A percentile compares a stretch with the other conserved stretches of the same genome.
Conservation (phyloP, 2,888 invertebrate genomes). For the Macrosoma leucophasiata region DNA sequence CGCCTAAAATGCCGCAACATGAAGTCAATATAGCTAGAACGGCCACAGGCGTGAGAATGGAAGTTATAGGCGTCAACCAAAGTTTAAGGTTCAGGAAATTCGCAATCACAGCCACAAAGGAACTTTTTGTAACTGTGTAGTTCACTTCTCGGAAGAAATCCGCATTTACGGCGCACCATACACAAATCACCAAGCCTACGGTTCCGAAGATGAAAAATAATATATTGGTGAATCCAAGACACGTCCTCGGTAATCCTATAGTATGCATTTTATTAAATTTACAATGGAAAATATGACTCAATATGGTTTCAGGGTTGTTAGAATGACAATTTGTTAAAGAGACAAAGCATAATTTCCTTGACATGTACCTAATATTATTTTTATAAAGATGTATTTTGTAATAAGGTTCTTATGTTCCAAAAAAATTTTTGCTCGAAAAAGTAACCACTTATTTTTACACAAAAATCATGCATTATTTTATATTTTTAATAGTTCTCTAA, state of each 20-base stretch:
- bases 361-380: no score
- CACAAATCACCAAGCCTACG: slow-evolving; percentile 41
- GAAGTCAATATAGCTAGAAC: slow-evolving; percentile 49
- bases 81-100: slow-evolving; percentile 52
- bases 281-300: no score
- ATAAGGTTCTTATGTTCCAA: no score
- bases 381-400: no score
- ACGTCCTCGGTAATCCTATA: slow-evolving; percentile 53
- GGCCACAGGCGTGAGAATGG: slow-evolving; percentile 46
- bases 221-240: slow-evolving; percentile 59
- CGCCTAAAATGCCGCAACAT: slow-evolving; percentile 59
- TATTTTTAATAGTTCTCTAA: no score
- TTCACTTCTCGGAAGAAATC: slow-evolving; percentile 60
- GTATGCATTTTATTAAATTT: slow-evolving; percentile 46
- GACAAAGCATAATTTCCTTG: no score
- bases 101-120: slow-evolving; percentile 41
- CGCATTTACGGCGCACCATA: slow-evolving; percentile 57
- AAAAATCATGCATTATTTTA: no score
- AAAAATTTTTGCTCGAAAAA: no score
- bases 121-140: slow-evolving; percentile 54
- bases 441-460: no score
- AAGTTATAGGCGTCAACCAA: slow-evolving; percentile 50
- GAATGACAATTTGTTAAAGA: no score
- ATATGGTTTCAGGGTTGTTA: no score
- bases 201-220: slow-evolving; percentile 46